Conservation (phyloP, 2,113 vertebrate species). For the Geococcyx californianus region DNA sequence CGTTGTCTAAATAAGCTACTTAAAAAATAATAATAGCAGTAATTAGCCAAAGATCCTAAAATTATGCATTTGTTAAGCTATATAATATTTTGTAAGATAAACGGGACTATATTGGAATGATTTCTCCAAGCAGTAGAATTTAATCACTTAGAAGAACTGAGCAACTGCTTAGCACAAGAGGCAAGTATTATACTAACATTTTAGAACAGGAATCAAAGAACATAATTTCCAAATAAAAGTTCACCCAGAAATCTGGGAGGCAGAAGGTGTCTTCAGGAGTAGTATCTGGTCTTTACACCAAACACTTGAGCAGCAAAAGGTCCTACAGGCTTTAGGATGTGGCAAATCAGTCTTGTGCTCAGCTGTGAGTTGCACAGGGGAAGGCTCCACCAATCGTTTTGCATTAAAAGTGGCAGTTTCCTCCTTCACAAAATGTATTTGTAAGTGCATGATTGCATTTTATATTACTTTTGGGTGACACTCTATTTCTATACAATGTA, state of each 20-base stretch:
- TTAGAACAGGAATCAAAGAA: neutral
- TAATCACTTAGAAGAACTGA: neutral
- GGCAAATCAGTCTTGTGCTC: neutral
- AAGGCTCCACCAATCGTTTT: neutral
- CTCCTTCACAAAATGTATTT: neutral
- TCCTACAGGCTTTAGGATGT: neutral
- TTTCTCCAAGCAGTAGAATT: neutral
- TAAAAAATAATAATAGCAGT: neutral
- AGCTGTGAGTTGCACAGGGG: neutral
- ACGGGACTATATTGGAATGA: neutral
- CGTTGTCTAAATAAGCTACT: neutral
- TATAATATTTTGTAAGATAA: neutral
- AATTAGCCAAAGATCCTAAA: neutral
- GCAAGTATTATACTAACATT: neutral
- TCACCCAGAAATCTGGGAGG: neutral
- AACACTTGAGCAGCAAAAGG: neutral
- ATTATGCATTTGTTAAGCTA: neutral
- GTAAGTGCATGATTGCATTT: neutral
- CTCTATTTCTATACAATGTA: neutral
- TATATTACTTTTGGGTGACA: neutral
- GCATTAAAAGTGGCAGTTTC: neutral
- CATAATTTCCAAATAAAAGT: fast-evolving
- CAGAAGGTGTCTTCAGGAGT: neutral
- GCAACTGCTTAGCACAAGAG: neutral
- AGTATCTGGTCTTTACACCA: neutral